Conservation (phyloP, 2,888 invertebrate species). For the Pomacea canaliculata region DNA sequence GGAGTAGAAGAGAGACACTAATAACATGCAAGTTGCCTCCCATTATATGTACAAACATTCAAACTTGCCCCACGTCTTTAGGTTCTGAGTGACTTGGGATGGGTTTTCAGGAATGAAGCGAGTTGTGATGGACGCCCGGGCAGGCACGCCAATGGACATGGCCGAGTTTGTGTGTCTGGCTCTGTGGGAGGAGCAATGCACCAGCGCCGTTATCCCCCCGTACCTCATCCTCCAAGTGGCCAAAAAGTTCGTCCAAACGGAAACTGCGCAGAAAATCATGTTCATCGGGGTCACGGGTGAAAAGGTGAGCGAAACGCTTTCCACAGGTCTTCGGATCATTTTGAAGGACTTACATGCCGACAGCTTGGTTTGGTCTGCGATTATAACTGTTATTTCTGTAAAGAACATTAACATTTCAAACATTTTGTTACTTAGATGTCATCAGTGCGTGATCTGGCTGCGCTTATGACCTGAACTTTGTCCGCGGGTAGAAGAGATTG, state of each 20-base stretch:
- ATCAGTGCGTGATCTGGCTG: too few species aligned
- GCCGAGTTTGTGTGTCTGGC: background rate
- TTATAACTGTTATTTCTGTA: too few species aligned
- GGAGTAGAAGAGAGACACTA: too few species aligned
- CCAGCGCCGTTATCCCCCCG: conserved; percentile 1
- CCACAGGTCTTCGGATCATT: background rate
- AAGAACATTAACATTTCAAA: too few species aligned
- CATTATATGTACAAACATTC: too few species aligned
- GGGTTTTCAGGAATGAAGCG: background rate
- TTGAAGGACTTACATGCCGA: too few species aligned
- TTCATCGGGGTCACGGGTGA: conserved; percentile 9
- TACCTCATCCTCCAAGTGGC: background rate
- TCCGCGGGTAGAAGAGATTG: background rate
- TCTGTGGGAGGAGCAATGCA: conserved; percentile 4
- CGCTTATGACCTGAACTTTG: too few species aligned
- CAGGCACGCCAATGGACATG: background rate
- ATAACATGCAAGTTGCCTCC: too few species aligned
- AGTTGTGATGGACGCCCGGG: conserved; percentile 9
- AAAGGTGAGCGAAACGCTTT: background rate
- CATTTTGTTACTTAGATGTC: too few species aligned
- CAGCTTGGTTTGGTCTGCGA: too few species aligned
- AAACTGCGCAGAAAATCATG: background rate
- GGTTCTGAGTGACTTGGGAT: background rate
- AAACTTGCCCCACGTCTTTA: background rate
- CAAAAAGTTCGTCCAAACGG: background rate